A percentile compares a stretch with the other conserved stretches of the same genome.
These are phyloP conservation scores for Coronaproctus castanopsis DNA, from an alignment of 2,888 invertebrate genomes.

Conservation along the genomic window DNA sequence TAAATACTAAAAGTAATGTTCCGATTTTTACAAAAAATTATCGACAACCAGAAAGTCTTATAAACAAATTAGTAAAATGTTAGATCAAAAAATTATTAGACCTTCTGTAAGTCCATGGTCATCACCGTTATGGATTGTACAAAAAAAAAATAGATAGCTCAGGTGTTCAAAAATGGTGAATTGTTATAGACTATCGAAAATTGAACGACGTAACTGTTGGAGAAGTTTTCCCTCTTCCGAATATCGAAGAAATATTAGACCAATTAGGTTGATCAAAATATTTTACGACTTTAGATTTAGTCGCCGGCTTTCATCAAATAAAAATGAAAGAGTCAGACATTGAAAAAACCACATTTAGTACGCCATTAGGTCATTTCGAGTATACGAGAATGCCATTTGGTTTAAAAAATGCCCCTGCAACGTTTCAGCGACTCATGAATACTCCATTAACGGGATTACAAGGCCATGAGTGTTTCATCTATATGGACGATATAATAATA, in stretches of 20 bases:
- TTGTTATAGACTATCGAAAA: conserved; percentile 1
- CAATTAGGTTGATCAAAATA: conserved; percentile 19
- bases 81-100: background rate
- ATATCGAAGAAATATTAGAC: conserved; percentile 21
- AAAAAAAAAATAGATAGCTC: background rate
- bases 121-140: background rate
- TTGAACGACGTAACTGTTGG: background rate
- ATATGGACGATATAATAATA: conserved; percentile 18
- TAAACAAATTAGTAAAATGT: background rate
- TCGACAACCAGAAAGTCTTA: background rate
- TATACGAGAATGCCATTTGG: conserved; percentile 22
- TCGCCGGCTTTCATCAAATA: conserved; percentile 22
- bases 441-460: conserved; percentile 19
- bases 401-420: conserved; percentile 23
- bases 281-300: conserved; percentile 21
- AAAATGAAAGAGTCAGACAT: conserved; percentile 8
- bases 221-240: conserved; percentile 13
- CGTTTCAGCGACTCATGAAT: conserved; percentile 24
- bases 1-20: background rate
- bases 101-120: background rate
- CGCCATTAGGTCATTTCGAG: conserved; percentile 17
- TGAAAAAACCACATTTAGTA: conserved; percentile 10
- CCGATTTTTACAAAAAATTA: background rate
- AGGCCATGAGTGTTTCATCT: conserved; percentile 15
- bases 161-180: background rate